phyloP scores from a whole-genome alignment of 2,797 vertebrate genomes.

The Cottoperca gobio region DNA sequence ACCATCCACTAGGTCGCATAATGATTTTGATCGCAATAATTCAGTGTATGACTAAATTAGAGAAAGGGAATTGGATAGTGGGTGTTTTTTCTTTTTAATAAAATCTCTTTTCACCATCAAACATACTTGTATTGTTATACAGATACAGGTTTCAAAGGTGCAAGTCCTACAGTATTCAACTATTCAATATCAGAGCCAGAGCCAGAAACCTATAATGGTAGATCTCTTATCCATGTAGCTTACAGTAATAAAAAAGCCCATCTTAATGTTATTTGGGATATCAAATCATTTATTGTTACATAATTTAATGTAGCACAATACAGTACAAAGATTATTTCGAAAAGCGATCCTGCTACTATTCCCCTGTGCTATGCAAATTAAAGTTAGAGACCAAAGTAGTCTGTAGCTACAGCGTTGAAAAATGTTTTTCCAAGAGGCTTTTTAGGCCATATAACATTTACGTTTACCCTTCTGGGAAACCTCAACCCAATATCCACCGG shows the following conservation, averaged over 20 bases:
- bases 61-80: not conserved
- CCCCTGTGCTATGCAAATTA: not conserved
- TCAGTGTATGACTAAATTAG: conserved; percentile 29
- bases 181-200: not conserved
- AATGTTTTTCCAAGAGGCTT: not conserved
- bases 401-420: not conserved
- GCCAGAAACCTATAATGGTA: no score
- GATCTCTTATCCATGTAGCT: not conserved
- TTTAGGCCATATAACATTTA: conserved; percentile 24
- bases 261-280: not conserved
- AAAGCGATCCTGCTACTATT: not conserved
- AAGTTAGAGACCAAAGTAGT: not conserved
- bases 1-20: conserved; percentile 36
- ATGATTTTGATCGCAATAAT: conserved; percentile 46
- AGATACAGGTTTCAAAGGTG: not conserved
- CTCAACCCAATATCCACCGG: conserved; percentile 21
- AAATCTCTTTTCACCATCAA: not conserved
- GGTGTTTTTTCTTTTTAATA: not conserved
- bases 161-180: not conserved
- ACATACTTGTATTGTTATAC: not conserved
- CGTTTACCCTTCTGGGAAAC: conserved; percentile 5
- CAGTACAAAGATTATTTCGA: not conserved
- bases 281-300: not conserved
- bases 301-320: not conserved
- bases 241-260: not conserved